Percentiles rank a stretch among this genome's conserved stretches.
Conservation (phyloP, 2,888 invertebrate genomes). For the Nomada fucata region DNA sequence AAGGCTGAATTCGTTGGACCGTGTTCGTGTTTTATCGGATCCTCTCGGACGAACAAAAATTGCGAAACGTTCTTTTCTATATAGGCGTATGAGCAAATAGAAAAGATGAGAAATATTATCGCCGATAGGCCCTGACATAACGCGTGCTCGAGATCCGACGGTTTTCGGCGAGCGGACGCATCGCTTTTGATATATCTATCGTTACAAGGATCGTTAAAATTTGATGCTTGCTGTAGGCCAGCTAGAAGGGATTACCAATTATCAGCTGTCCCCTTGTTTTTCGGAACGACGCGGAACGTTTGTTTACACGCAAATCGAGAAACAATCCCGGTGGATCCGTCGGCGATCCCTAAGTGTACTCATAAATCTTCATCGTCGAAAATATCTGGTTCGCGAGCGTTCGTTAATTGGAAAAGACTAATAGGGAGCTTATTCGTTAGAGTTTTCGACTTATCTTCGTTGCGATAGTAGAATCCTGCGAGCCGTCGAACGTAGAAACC, state of each 20-base stretch:
- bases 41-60: background rate
- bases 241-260: background rate
- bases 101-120: background rate
- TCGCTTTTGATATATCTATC: background rate
- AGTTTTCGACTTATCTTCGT: constrained; percentile 61
- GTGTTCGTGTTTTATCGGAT: background rate
- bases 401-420: background rate
- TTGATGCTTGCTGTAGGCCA: constrained; percentile 37
- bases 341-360: constrained; percentile 68
- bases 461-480: constrained; percentile 43
- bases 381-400: background rate
- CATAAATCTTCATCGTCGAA: constrained; percentile 74
- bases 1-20: constrained; percentile 9
- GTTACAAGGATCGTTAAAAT: background rate
- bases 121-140: constrained; percentile 59
- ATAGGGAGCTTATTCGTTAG: constrained; percentile 18
- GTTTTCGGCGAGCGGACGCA: constrained; percentile 49
- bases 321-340: constrained; percentile 15
- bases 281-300: background rate
- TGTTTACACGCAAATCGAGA: background rate
- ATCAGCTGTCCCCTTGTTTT: background rate
- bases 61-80: background rate
- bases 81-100: background rate
- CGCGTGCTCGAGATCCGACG: constrained; percentile 63
- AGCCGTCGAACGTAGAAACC: constrained; percentile 6